phyloP scores from a whole-genome alignment of 2,888 invertebrate genomes.

The Diaperis boleti region DNA sequence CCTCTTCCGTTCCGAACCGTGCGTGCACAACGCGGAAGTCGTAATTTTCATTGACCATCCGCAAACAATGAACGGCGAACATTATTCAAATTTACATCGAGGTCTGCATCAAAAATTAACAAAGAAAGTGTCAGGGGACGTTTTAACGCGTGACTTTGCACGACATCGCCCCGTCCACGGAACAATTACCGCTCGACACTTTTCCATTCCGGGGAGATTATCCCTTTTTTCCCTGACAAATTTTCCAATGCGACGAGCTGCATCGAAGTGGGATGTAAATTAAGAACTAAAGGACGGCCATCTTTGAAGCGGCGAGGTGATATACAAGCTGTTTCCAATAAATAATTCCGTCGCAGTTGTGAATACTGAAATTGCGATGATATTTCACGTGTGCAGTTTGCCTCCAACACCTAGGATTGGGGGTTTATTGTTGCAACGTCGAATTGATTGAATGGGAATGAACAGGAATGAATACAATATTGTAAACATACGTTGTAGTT shows the following conservation, averaged over 20 bases:
- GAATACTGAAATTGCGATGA: slow-evolving; percentile 24
- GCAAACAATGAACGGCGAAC: slow-evolving; percentile 30
- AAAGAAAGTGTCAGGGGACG: slow-evolving; percentile 30
- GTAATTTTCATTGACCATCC: slow-evolving; percentile 36
- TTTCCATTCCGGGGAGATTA: slow-evolving; percentile 4
- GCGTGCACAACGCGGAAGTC: slow-evolving; percentile 32
- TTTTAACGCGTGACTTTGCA: slow-evolving; percentile 32
- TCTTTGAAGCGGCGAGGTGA: too few species aligned
- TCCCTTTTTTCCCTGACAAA: slow-evolving; percentile 4
- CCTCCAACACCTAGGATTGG: not conserved
- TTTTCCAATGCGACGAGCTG: not conserved
- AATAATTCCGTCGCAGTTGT: slow-evolving; percentile 18
- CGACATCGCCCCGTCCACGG: slow-evolving; percentile 11
- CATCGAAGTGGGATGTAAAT: slow-evolving; percentile 18
- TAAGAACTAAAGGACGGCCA: slow-evolving; percentile 26
- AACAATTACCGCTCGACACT: slow-evolving; percentile 21
- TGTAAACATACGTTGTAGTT: too few species aligned
- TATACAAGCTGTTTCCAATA: slow-evolving; percentile 27
- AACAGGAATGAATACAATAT: too few species aligned
- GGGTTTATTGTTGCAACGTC: slow-evolving; percentile 3
- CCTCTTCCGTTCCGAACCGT: slow-evolving; percentile 8
- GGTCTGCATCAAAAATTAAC: slow-evolving; percentile 31
- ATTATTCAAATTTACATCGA: slow-evolving; percentile 34
- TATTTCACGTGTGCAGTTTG: not conserved
- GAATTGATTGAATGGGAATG: too few species aligned